These are phyloP conservation scores for Chascanopsetta lugubris DNA, from an alignment of 2,113 vertebrate genomes.

Conservation along the genomic window DNA sequence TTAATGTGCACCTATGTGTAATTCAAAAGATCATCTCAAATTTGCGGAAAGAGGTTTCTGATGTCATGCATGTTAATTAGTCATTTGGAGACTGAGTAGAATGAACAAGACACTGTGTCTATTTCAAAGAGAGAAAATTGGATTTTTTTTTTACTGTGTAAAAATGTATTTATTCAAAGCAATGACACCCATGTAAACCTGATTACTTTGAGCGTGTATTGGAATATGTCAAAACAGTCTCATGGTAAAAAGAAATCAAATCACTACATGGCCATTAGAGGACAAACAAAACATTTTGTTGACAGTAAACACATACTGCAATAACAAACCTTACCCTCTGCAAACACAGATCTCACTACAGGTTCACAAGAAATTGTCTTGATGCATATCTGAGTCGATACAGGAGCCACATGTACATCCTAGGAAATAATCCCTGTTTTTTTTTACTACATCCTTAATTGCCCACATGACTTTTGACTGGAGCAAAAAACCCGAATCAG, in stretches of 20 bases:
- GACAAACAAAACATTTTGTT: conserved; percentile 33
- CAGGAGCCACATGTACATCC: neutral
- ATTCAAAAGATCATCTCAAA: no score
- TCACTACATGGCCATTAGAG: neutral
- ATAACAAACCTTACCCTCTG: conserved; percentile 6
- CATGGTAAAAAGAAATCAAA: conserved; percentile 1
- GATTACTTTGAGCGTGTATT: conserved; percentile 19
- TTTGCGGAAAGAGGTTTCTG: no score
- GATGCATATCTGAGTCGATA: conserved; percentile 10
- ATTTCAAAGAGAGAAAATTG: no score
- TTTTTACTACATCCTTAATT: conserved; percentile 24
- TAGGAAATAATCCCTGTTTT: neutral
- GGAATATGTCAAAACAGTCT: conserved; percentile 15
- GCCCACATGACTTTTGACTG: conserved; percentile 20
- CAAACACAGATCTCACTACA: conserved; percentile 8
- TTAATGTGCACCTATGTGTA: no score
- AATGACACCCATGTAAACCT: conserved; percentile 36
- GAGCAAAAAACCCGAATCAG: conserved; percentile 29
- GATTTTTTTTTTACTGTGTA: no score
- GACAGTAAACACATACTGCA: conserved; percentile 2
- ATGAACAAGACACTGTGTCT: no score
- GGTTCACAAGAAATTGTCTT: neutral
- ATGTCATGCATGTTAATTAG: no score
- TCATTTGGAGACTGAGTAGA: no score
- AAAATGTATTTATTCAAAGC: conserved; percentile 59